Percentiles rank a stretch among this genome's conserved stretches.
Conservation (phyloP, 2,113 vertebrate genomes). For the Pogona vitticeps region DNA sequence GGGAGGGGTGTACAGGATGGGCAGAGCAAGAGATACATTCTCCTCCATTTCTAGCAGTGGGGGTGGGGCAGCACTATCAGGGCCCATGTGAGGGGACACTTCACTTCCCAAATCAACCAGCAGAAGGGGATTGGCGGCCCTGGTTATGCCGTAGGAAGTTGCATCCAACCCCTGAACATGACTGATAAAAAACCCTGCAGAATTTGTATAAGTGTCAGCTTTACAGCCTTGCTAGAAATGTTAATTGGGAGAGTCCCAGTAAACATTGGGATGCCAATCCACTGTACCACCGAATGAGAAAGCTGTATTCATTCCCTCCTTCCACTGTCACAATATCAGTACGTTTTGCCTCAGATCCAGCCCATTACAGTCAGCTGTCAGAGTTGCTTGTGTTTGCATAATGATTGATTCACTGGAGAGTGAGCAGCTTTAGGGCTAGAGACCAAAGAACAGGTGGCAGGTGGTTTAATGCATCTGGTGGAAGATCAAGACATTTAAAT, state of each 20-base stretch:
- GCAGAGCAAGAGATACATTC: too few relatives aligned
- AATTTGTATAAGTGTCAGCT: neutral
- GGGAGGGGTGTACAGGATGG: too few relatives aligned
- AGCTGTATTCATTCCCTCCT: too few relatives aligned
- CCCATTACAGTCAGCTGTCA: neutral
- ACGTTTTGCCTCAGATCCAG: neutral
- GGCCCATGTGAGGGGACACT: too few relatives aligned
- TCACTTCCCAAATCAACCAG: too few relatives aligned
- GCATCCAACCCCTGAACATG: neutral
- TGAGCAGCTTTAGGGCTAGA: neutral
- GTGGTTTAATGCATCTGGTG: conserved; percentile 12
- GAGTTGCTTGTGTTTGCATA: neutral
- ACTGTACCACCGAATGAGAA: neutral
- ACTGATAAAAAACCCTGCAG: too few relatives aligned
- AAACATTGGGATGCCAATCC: neutral
- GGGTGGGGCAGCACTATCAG: too few relatives aligned
- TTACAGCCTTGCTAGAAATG: neutral
- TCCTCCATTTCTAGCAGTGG: too few relatives aligned
- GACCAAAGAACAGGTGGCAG: conserved; percentile 29
- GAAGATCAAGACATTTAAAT: conserved; percentile 14
- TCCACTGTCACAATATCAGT: neutral
- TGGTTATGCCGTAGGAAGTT: neutral
- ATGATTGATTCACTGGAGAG: conserved; percentile 12
- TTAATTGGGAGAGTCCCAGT: neutral
- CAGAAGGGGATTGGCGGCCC: too few relatives aligned